Evolutionary conservation across 1,140 invertebrate genomes (phyloP).

Genomic region (Parapsyche elsis): DNA sequence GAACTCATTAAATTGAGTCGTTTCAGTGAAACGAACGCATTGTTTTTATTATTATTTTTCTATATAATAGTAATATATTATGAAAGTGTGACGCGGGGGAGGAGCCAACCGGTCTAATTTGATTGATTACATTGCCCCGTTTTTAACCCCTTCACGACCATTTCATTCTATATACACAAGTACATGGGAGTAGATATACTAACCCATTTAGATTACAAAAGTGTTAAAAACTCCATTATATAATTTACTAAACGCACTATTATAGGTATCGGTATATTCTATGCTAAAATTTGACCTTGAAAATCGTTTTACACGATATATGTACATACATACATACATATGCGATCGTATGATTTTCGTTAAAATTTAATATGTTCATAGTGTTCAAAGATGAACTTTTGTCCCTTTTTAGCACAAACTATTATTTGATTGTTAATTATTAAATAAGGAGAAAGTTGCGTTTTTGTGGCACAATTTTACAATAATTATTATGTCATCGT

Average conservation of each 20-base stretch:
- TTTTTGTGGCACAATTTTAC: neutral
- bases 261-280: too few species aligned
- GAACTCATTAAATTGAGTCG: conserved; percentile 41
- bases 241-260: too few species aligned
- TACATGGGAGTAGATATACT: too few species aligned
- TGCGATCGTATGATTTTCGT: too few species aligned
- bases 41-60: conserved; percentile 17
- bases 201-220: too few species aligned
- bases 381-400: too few species aligned
- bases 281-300: too few species aligned
- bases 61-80: conserved; percentile 50
- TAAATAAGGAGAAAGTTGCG: neutral
- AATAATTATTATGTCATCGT: too few species aligned
- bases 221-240: neutral
- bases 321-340: too few species aligned
- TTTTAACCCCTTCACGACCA: conserved; percentile 31
- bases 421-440: neutral
- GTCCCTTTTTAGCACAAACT: too few species aligned
- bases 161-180: neutral
- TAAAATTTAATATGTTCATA: neutral
- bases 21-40: conserved; percentile 34
- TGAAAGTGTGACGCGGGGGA: conserved; percentile 49
- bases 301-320: too few species aligned
- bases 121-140: conserved; percentile 48
- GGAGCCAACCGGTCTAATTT: conserved; percentile 50